Conservation (phyloP, 2,113 vertebrate genomes). For the Pontoporia blainvillei region DNA sequence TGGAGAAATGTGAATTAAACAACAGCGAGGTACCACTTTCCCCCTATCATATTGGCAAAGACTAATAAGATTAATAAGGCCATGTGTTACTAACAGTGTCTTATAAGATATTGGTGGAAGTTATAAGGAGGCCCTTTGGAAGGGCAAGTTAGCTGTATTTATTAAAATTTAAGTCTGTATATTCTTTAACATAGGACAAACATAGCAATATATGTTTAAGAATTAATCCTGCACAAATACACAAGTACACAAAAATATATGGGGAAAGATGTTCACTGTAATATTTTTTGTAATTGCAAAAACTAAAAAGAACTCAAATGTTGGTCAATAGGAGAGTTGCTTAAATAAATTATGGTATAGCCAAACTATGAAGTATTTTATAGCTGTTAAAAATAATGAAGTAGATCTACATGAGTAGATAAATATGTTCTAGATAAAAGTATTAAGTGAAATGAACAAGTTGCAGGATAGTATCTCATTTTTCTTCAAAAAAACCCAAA, state of each 20-base stretch:
- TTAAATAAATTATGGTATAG: conserved; percentile 3
- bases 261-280: not conserved
- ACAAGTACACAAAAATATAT: not conserved
- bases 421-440: conserved; percentile 5
- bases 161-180: conserved; percentile 1
- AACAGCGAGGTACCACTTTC: not conserved
- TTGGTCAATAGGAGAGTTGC: not conserved
- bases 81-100: not conserved
- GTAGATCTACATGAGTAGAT: not conserved
- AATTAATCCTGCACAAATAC: not conserved
- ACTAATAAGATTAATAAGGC: not conserved
- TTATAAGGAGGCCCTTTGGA: not conserved
- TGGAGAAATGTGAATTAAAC: not conserved
- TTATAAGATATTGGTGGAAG: not conserved
- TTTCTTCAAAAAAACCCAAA: not conserved
- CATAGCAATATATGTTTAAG: not conserved
- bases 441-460: not conserved
- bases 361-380: not conserved
- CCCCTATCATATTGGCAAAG: not conserved
- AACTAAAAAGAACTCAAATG: not conserved
- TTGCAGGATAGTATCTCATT: not conserved
- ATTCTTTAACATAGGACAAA: not conserved
- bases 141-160: not conserved
- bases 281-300: not conserved
- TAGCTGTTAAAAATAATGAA: conserved; percentile 3